These are phyloP conservation scores for Zootermopsis nevadensis DNA, from an alignment of 2,888 invertebrate genomes.

Conservation along the genomic window DNA sequence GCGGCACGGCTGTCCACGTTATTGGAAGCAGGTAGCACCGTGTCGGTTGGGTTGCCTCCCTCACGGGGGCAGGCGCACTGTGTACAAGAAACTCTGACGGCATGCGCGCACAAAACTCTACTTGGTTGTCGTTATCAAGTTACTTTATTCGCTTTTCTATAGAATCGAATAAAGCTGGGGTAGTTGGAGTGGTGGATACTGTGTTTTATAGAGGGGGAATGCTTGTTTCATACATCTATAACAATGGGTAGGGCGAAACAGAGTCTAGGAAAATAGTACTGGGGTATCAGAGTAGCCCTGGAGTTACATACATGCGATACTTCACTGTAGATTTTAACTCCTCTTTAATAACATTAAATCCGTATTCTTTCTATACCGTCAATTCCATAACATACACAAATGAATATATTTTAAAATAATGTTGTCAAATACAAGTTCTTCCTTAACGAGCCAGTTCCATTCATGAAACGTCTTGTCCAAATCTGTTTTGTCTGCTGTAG, in stretches of 20 bases:
- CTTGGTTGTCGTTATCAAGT: conserved; percentile 35
- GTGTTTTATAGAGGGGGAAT: background rate
- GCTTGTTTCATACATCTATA: conserved; percentile 10
- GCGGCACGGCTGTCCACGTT: conserved; percentile 28
- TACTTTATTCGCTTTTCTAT: conserved; percentile 42
- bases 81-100: background rate
- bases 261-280: background rate
- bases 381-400: too few species aligned
- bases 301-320: background rate
- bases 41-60: conserved; percentile 42
- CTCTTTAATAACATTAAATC: background rate
- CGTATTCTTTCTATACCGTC: too few species aligned
- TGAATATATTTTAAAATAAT: too few species aligned
- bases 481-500: too few species aligned
- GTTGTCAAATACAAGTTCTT: too few species aligned
- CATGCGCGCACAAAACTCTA: conserved; percentile 35
- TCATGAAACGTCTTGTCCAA: too few species aligned
- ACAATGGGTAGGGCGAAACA: background rate
- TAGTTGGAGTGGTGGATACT: conserved; percentile 13
- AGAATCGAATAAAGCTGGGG: conserved; percentile 37
- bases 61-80: conserved; percentile 46
- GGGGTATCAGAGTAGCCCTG: background rate
- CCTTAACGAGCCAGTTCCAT: too few species aligned
- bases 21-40: background rate
- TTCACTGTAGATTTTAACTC: background rate